Percentiles rank a stretch among this genome's conserved stretches.
Evolutionary conservation across 2,797 vertebrate genomes (phyloP).

Genomic region (Sorex maritimensis): DNA sequence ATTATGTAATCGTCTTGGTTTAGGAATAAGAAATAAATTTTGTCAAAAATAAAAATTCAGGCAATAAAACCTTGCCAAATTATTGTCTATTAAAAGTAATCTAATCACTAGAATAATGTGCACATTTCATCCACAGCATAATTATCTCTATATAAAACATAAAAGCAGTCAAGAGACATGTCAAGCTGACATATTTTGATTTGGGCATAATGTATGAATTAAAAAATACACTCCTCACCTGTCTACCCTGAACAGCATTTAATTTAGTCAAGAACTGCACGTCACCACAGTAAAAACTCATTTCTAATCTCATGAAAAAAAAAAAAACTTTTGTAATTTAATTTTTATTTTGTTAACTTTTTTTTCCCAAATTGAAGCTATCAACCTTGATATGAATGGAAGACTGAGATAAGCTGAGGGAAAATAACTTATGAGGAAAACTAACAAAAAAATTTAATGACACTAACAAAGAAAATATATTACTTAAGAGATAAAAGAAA

Average conservation of each 20-base stretch:
- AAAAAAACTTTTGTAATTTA: conserved; percentile 59
- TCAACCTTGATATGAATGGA: conserved; percentile 45
- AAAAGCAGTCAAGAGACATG: conserved; percentile 22
- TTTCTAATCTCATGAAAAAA: conserved; percentile 75
- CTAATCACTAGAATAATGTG: conserved; percentile 15
- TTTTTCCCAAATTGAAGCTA: conserved; percentile 70
- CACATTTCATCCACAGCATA: conserved; percentile 35
- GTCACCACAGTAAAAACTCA: conserved; percentile 52
- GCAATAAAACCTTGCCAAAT: conserved; percentile 50
- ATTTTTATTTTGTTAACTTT: conserved; percentile 66
- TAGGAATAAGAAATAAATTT: conserved; percentile 55
- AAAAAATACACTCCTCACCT: conserved; percentile 65
- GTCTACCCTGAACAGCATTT: conserved; percentile 54
- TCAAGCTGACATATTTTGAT: conserved; percentile 30
- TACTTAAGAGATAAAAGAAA: conserved; percentile 44
- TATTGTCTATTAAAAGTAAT: conserved; percentile 7
- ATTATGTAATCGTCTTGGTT: not conserved
- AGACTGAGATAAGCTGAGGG: conserved; percentile 28
- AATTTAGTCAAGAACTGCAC: conserved; percentile 60
- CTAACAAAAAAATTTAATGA: too few species aligned
- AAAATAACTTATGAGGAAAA: conserved; percentile 53
- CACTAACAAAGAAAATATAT: conserved; percentile 55
- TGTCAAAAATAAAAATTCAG: conserved; percentile 39
- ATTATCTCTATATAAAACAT: conserved; percentile 51
- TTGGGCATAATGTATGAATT: conserved; percentile 53